Evolutionary conservation across 2,888 invertebrate genomes (phyloP).

Genomic region (Anagyrus pseudococci): DNA sequence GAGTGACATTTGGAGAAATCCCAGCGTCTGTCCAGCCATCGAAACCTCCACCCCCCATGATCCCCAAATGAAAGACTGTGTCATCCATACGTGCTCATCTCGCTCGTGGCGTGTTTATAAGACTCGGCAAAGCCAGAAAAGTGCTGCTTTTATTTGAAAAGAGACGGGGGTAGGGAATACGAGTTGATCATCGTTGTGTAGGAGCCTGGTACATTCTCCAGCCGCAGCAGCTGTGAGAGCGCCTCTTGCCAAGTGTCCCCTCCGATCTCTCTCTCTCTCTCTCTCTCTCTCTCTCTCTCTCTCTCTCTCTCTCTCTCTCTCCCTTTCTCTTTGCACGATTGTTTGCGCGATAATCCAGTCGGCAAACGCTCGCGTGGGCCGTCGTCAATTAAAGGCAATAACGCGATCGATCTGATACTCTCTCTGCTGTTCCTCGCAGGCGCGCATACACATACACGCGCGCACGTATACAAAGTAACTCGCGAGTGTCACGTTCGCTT

Average conservation of each 20-base stretch:
- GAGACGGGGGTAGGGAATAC: not conserved
- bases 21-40: too few relatives aligned
- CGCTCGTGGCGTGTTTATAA: too few relatives aligned
- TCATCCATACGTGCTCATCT: too few relatives aligned
- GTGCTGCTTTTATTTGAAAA: not conserved
- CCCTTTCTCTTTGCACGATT: slow-evolving; percentile 16
- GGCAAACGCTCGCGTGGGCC: slow-evolving; percentile 34
- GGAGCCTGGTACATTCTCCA: not conserved
- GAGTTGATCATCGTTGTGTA: too few relatives aligned
- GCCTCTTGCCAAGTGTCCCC: slow-evolving; percentile 4
- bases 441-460: slow-evolving; percentile 34
- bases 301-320: not conserved
- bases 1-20: too few relatives aligned
- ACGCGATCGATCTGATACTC: slow-evolving; percentile 3
- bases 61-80: too few relatives aligned
- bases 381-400: slow-evolving; percentile 34
- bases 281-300: not conserved
- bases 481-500: too few relatives aligned
- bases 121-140: too few relatives aligned
- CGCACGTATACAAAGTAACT: too few relatives aligned
- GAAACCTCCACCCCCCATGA: too few relatives aligned
- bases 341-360: slow-evolving; percentile 40
- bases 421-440: not conserved
- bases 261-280: not conserved
- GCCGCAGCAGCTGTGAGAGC: not conserved